A percentile compares a stretch with the other conserved stretches of the same genome.
These are phyloP conservation scores for Danionella dracula DNA, from an alignment of 2,797 vertebrate species.

Conservation along the genomic window DNA sequence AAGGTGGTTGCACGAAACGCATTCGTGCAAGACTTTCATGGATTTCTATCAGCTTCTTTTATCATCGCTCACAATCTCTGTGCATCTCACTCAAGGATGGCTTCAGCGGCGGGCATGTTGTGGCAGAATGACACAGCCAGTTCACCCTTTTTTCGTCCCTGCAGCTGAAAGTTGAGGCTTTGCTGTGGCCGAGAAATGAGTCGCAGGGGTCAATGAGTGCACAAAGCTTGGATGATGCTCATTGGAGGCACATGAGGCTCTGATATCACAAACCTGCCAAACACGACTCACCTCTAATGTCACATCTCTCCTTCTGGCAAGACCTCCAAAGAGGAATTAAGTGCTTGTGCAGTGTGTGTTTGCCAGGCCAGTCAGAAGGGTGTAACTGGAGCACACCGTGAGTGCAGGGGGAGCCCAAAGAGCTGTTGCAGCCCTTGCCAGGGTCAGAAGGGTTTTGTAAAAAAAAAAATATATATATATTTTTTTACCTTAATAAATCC, in stretches of 20 bases:
- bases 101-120: conserved; percentile 4
- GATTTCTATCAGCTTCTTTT: conserved; percentile 19
- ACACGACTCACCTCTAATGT: conserved; percentile 1
- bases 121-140: conserved; percentile 2
- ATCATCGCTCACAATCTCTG: conserved; percentile 19
- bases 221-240: conserved; percentile 22
- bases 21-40: conserved; percentile 3
- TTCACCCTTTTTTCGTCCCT: conserved; percentile 1
- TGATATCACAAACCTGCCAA: conserved; percentile 36
- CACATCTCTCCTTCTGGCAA: conserved; percentile 40
- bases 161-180: not conserved
- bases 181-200: not conserved
- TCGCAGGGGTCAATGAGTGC: conserved; percentile 32
- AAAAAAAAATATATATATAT: too few species aligned
- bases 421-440: conserved; percentile 2
- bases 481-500: too few species aligned
- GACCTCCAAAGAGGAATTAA: conserved; percentile 52
- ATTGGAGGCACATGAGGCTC: conserved; percentile 3
- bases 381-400: conserved; percentile 63
- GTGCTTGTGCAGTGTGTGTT: conserved; percentile 33
- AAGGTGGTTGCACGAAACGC: not conserved
- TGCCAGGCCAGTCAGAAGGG: conserved; percentile 51
- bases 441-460: too few species aligned
- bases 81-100: conserved; percentile 30
- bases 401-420: conserved; percentile 51